Percentiles rank a stretch among this genome's conserved stretches.
phyloP scores from a whole-genome alignment of 1,140 invertebrate species.

The Bactericera cockerelli region DNA sequence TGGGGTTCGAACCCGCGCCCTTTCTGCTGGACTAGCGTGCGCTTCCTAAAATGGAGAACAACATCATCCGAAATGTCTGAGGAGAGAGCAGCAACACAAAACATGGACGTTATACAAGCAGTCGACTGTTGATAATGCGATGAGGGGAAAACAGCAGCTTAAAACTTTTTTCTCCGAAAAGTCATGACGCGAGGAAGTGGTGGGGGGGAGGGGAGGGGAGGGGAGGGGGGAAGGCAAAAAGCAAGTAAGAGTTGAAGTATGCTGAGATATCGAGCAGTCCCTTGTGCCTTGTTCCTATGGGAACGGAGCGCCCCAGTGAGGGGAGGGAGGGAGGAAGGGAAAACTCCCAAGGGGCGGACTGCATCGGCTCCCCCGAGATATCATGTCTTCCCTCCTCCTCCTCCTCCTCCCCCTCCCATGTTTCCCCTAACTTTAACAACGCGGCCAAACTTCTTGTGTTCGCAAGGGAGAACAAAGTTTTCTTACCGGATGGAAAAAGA shows the following conservation, averaged over 20 bases:
- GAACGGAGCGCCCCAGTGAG: no score
- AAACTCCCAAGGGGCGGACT: conserved; percentile 16
- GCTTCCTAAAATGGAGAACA: no score
- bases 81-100: background rate
- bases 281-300: conserved; percentile 13
- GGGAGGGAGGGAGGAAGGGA: conserved; percentile 10
- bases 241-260: background rate
- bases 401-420: conserved; percentile 10
- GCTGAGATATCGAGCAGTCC: conserved; percentile 16
- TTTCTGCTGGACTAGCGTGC: no score
- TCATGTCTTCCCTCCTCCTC: conserved; percentile 9
- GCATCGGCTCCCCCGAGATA: conserved; percentile 13
- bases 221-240: background rate
- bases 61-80: no score
- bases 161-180: background rate
- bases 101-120: background rate
- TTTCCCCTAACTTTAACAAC: background rate
- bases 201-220: background rate
- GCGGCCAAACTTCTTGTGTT: no score
- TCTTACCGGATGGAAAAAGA: no score
- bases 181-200: background rate
- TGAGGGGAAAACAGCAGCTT: no score
- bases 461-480: no score
- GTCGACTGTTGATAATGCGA: background rate
- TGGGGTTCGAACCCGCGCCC: no score